Base-by-base conservation (phyloP, 2,797 vertebrate genomes). In the Muscicapa striata region DNA sequence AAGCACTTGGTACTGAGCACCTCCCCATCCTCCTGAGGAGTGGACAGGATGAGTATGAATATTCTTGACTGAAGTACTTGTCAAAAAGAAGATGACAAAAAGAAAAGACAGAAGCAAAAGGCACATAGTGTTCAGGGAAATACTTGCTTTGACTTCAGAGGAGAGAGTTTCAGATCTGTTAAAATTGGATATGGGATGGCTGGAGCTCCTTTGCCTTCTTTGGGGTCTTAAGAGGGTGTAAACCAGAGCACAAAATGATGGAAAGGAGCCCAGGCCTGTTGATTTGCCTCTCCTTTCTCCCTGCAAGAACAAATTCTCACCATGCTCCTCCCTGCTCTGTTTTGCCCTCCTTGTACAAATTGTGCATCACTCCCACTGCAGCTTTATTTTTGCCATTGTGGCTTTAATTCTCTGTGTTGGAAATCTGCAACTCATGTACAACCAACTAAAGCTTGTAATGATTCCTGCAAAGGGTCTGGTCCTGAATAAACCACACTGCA, bases 31-130 rank as follows among this genome's bases (percentile, higher is more conserved):
- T 81, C 32, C 75, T 45, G 27, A 85, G 85, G 55, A 85, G 40
- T 49, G 87, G 94, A 90, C 79, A 41, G 67, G 57, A 80, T n/a
- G 48, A 24, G 20, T 34, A 29, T 87, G 79, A 83, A 91, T 91
- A 92, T 85, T 92, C 55, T 29, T 48, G 62, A 20, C 29, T 78
- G 81, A 51, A 94, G 73, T 90, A 48, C 58, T 74, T 74, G 30
- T 13, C 5, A 40, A 66, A 84, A 69, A 41, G 14, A 21, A 70
- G 61, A 45, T 18, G 3, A 23, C 10, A 17, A 12, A 32, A 69
- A 48, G 23, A 41, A 27, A 29, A 14, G 5, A 7, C 40, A 34
- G 46, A 46, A 34, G 58, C 51, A 27, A 49, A 55, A n/a, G 58
- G 10, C 27, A 9, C 10, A 2, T 0, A 5, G 32, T 63, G 21